phyloP scores from a whole-genome alignment of 2,888 invertebrate genomes.

The Callyntrura guangdongensis region DNA sequence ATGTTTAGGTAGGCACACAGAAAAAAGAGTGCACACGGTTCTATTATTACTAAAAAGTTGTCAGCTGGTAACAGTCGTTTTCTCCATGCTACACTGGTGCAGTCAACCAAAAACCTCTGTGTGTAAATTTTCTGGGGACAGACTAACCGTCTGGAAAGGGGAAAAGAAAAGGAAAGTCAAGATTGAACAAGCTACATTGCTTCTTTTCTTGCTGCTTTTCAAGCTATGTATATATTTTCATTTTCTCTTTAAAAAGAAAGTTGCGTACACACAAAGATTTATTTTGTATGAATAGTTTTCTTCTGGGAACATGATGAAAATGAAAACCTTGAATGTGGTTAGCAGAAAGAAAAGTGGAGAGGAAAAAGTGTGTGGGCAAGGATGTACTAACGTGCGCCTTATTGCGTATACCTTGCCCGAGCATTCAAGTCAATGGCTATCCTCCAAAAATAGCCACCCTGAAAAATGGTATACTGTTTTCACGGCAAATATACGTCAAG shows the following conservation, averaged over 20 bases:
- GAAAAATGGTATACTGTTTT: not conserved
- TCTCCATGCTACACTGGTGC: slow-evolving; percentile 51
- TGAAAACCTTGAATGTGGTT: slow-evolving; percentile 66
- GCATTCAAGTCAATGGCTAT: not conserved
- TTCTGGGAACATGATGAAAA: slow-evolving; percentile 37
- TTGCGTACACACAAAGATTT: slow-evolving; percentile 57
- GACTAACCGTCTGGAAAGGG: slow-evolving; percentile 76
- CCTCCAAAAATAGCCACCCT: too few relatives aligned
- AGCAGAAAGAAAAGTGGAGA: slow-evolving; percentile 7
- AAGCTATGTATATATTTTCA: slow-evolving; percentile 9
- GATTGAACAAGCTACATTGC: not conserved
- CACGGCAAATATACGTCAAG: not conserved
- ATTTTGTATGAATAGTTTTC: slow-evolving; percentile 64
- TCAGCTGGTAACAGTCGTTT: slow-evolving; percentile 60
- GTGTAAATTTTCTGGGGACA: slow-evolving; percentile 77
- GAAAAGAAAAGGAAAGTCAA: slow-evolving; percentile 65
- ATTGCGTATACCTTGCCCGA: not conserved
- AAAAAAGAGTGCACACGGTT: slow-evolving; percentile 25
- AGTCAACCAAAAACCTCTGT: slow-evolving; percentile 76
- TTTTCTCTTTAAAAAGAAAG: slow-evolving; percentile 39
- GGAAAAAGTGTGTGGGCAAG: not conserved
- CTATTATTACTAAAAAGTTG: slow-evolving; percentile 65
- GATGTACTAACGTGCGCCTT: not conserved
- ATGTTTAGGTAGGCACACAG: not conserved
- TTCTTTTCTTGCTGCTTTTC: not conserved